phyloP scores from a whole-genome alignment of 1,140 invertebrate genomes.

The Macrobrachium rosenbergii region DNA sequence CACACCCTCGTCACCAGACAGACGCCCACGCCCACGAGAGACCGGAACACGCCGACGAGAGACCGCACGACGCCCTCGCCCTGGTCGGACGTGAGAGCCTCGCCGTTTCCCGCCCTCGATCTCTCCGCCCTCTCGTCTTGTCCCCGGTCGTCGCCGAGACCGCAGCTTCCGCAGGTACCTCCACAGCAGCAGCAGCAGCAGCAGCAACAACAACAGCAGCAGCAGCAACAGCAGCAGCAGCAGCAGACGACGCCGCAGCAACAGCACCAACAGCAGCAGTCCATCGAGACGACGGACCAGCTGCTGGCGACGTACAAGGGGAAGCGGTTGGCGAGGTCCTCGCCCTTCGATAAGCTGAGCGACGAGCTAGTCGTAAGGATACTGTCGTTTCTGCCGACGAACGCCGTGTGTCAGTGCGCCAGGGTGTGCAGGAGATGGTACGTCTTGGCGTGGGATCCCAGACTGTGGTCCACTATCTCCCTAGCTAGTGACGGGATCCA shows the following conservation, averaged over 20 bases:
- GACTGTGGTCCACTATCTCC: constrained; percentile 81
- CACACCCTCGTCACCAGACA: constrained; percentile 79
- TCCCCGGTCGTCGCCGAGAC: constrained; percentile 63
- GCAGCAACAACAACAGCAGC: constrained; percentile 44
- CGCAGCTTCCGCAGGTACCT: constrained; percentile 66
- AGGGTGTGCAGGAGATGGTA: constrained; percentile 86
- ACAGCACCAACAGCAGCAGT: constrained; percentile 54
- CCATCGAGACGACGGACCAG: constrained; percentile 63
- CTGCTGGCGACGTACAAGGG: constrained; percentile 67
- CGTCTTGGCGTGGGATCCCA: constrained; percentile 84
- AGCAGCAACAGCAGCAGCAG: constrained; percentile 52
- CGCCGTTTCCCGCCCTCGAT: constrained; percentile 59
- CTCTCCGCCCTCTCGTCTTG: constrained; percentile 59
- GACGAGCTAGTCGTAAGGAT: constrained; percentile 76
- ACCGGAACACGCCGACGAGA: constrained; percentile 41
- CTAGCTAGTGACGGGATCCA: constrained; percentile 77
- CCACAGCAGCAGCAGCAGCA: constrained; percentile 51
- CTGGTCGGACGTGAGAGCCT: constrained; percentile 60
- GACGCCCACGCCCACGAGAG: constrained; percentile 67
- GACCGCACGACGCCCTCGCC: constrained; percentile 52
- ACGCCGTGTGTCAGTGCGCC: constrained; percentile 83
- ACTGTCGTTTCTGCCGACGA: constrained; percentile 82
- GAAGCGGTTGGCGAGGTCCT: constrained; percentile 67
- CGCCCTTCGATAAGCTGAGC: constrained; percentile 71
- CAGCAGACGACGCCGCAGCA: constrained; percentile 45